phyloP scores from a whole-genome alignment of 2,797 vertebrate species.

The Phataginus tetradactyla region DNA sequence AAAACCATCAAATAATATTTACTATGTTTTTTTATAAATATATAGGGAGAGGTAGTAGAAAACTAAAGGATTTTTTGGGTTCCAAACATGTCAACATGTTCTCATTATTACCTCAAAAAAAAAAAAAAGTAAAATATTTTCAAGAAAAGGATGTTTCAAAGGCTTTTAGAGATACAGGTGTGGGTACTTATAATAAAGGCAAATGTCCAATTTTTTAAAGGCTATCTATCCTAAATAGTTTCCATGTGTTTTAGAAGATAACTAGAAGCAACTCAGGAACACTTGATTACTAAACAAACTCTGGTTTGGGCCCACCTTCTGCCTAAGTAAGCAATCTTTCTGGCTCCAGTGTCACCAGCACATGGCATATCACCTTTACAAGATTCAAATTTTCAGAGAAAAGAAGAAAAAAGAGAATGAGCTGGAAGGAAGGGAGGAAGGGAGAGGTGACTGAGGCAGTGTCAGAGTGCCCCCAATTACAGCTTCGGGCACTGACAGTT shows the following conservation, averaged over 20 bases:
- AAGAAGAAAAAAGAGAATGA: neutral
- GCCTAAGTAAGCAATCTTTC: neutral
- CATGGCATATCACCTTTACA: neutral
- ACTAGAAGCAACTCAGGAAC: slow-evolving; percentile 16
- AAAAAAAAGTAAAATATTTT: slow-evolving; percentile 11
- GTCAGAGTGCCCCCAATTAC: neutral
- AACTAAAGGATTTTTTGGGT: neutral
- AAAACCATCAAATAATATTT: neutral
- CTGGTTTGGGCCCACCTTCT: neutral
- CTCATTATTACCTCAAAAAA: slow-evolving; percentile 14
- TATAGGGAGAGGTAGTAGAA: neutral
- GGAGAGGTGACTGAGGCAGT: neutral
- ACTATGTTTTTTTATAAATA: neutral
- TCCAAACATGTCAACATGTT: slow-evolving; percentile 5
- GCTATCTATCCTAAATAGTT: neutral
- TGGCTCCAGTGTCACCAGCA: neutral
- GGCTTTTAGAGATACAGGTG: slow-evolving; percentile 1
- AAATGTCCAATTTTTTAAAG: neutral
- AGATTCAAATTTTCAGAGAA: neutral
- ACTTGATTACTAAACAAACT: neutral
- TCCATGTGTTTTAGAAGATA: neutral
- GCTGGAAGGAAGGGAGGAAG: neutral
- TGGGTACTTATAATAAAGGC: slow-evolving; percentile 55
- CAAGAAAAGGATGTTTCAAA: slow-evolving; percentile 40
- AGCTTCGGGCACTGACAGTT: neutral